Evolutionary conservation across 2,113 vertebrate genomes (phyloP), one percentile per base, ranked within the genome.

Genomic region (Progne subis): DNA sequence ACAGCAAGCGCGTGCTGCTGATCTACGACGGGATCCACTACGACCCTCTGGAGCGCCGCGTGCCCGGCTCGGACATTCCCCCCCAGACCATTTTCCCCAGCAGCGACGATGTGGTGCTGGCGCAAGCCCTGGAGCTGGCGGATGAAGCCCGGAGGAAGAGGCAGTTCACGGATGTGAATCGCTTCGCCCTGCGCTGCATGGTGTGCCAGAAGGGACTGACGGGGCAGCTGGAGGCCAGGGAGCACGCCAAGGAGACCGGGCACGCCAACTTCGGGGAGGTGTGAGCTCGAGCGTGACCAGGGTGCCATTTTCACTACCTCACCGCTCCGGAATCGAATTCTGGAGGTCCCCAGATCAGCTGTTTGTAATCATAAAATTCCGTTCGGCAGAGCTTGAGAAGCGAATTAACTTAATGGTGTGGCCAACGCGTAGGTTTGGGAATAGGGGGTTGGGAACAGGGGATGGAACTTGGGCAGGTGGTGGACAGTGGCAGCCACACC

Each of bases 21-120:
- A 99, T 99, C 92, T 99, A 99, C 19, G 99, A 99, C 13, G 99
- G 99, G 13, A 99, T 99, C 93, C 99, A 99, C 92, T 99, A 99
- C 11, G 99, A 99, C 82, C 99, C 99, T 0, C 98, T 99, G 28
- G 99, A 99, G 92, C 98, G 98, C 19, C 98, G 95, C 68, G 86
- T 98, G 29, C 97, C 98, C 7, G 97, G 96, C 94, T 98, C 98
- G 1, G 98, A 99, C 53, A 31, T 97, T 44, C 99, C 99, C 4
- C 98, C 99, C 29, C 98, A 98, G 98, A 99, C 99, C 95, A 98
- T 99, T 79, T 99, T 99, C 98, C 98, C 99, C 67, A 98, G 98
- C 1, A 92, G 96, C 0, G 99, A 99, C 6, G 99, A 99, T 44
- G 64, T 99, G 21, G 98, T 99, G 56, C 98, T 99, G 50, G 99